Percentiles rank a stretch among this genome's conserved stretches.
Evolutionary conservation across 2,113 vertebrate genomes (phyloP).

Genomic region (Morone saxatilis): DNA sequence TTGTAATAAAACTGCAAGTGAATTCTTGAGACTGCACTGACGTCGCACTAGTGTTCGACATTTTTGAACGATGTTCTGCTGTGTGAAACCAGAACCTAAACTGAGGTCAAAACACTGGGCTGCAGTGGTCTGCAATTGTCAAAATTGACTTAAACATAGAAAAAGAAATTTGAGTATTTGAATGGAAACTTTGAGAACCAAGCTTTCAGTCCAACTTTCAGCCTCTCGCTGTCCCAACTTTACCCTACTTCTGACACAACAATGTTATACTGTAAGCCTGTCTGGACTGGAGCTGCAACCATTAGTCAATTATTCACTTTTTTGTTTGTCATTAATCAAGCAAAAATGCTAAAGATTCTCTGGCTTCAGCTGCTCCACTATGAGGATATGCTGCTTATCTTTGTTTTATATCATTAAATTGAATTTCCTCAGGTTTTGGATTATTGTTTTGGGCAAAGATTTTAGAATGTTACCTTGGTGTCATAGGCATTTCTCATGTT

Average conservation of each 20-base stretch:
- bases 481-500: neutral
- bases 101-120: neutral
- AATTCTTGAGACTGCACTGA: neutral
- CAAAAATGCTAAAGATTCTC: neutral
- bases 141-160: too few species aligned
- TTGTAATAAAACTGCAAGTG: neutral
- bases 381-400: neutral
- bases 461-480: neutral
- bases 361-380: neutral
- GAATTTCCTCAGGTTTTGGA: neutral
- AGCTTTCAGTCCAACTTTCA: too few species aligned
- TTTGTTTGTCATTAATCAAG: neutral
- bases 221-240: too few species aligned
- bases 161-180: too few species aligned
- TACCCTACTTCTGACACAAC: too few species aligned
- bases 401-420: neutral
- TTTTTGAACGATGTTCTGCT: neutral
- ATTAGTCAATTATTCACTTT: neutral
- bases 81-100: neutral
- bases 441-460: neutral
- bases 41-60: neutral
- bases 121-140: neutral
- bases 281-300: neutral
- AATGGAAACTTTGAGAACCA: too few species aligned
- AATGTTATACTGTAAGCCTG: too few species aligned